phyloP scores from a whole-genome alignment of 2,113 vertebrate genomes.

The Equus przewalskii region DNA sequence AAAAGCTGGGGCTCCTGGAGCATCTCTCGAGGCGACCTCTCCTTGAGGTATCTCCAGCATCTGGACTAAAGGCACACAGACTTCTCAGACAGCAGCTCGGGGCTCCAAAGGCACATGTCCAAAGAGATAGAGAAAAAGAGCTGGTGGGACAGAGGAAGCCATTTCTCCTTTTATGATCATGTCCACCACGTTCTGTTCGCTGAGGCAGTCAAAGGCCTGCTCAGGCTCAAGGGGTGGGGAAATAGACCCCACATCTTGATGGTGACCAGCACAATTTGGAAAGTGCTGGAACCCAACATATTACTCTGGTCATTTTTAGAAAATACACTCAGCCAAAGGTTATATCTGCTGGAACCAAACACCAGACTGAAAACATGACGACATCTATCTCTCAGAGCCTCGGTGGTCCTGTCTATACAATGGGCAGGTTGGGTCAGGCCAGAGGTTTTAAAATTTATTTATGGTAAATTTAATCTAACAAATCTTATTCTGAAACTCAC shows the following conservation, averaged over 20 bases:
- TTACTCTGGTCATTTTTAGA: not conserved
- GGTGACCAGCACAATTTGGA: not conserved
- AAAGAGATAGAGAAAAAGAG: not conserved
- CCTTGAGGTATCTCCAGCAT: not conserved
- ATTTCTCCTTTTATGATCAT: not conserved
- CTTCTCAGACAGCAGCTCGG: rapidly evolving
- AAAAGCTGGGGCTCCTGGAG: not conserved
- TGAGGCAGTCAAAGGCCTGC: not conserved
- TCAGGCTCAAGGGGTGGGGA: not conserved
- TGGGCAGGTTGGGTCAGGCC: not conserved
- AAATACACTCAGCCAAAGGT: not conserved
- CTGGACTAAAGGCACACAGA: no score
- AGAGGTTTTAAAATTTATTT: not conserved
- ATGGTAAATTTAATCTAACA: not conserved
- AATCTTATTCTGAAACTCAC: not conserved
- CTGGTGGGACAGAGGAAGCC: not conserved
- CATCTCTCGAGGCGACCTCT: not conserved
- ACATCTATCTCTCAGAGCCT: not conserved
- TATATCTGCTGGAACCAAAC: not conserved
- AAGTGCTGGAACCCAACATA: not conserved
- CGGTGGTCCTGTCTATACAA: not conserved
- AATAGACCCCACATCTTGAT: not conserved
- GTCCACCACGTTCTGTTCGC: rapidly evolving
- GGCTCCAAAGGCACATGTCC: not conserved
- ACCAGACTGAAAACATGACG: not conserved